phyloP scores from a whole-genome alignment of 2,113 vertebrate species.

The Sus scrofa region DNA sequence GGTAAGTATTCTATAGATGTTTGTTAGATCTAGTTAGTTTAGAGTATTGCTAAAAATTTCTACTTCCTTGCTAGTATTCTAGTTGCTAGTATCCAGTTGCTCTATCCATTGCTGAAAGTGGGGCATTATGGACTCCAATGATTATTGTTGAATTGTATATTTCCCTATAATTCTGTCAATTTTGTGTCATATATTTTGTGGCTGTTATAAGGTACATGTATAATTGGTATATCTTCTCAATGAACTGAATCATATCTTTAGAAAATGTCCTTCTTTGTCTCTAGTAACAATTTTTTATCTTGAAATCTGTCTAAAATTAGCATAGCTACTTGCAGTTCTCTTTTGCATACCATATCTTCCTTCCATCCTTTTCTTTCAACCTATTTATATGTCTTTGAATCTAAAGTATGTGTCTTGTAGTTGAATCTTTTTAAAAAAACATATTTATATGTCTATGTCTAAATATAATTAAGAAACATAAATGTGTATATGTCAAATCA shows the following conservation, averaged over 20 bases:
- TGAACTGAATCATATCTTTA: not conserved
- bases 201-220: not conserved
- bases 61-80: not conserved
- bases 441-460: not conserved
- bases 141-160: not conserved
- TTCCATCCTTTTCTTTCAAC: not conserved
- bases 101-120: not conserved
- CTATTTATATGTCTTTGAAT: not conserved
- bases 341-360: not conserved
- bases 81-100: not conserved
- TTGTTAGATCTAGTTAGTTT: not conserved
- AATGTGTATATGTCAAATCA: not conserved
- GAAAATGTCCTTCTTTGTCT: not conserved
- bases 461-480: conserved; percentile 37
- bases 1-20: not conserved
- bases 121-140: not conserved
- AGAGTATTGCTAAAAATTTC: not conserved
- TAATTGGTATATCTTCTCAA: not conserved
- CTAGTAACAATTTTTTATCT: not conserved
- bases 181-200: not conserved
- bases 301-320: not conserved
- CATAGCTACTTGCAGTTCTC: not conserved
- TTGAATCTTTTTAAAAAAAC: not conserved
- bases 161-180: not conserved
- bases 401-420: not conserved